Conservation (phyloP, 2,888 invertebrate species). For the Macaria notata region DNA sequence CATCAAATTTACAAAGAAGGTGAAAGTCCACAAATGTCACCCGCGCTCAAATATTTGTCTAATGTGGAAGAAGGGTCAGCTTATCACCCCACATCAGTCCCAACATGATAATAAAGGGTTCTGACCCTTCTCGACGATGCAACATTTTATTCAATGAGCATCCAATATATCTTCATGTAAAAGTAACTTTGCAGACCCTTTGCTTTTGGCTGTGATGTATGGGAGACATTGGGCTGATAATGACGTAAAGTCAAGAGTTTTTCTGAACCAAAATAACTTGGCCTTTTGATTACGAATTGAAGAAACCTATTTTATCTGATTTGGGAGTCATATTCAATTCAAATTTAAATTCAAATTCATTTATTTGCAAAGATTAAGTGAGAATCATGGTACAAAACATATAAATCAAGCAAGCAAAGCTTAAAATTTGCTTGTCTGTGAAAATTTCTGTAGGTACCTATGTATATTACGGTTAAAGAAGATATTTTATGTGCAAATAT, state of each 20-base stretch:
- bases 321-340: too few relatives aligned
- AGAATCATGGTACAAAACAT: too few relatives aligned
- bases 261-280: too few relatives aligned
- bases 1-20: slow-evolving; percentile 29
- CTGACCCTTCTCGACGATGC: slow-evolving; percentile 42
- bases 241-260: neutral
- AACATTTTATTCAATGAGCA: slow-evolving; percentile 68
- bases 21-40: slow-evolving; percentile 36
- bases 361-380: too few relatives aligned
- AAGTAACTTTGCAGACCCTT: slow-evolving; percentile 27
- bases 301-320: too few relatives aligned
- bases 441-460: too few relatives aligned
- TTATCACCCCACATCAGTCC: slow-evolving; percentile 54
- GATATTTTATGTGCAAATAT: too few relatives aligned
- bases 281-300: too few relatives aligned
- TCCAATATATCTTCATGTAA: slow-evolving; percentile 50
- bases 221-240: slow-evolving; percentile 5
- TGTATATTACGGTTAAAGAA: too few relatives aligned
- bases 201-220: slow-evolving; percentile 26
- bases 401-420: too few relatives aligned
- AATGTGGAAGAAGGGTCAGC: slow-evolving; percentile 41
- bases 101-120: slow-evolving; percentile 62
- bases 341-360: too few relatives aligned
- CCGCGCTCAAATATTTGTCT: slow-evolving; percentile 46
- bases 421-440: too few relatives aligned